Percentiles rank a stretch among this genome's conserved stretches.
Evolutionary conservation across 2,797 vertebrate species (phyloP).

Genomic region (Phrynocephalus vlangalii): DNA sequence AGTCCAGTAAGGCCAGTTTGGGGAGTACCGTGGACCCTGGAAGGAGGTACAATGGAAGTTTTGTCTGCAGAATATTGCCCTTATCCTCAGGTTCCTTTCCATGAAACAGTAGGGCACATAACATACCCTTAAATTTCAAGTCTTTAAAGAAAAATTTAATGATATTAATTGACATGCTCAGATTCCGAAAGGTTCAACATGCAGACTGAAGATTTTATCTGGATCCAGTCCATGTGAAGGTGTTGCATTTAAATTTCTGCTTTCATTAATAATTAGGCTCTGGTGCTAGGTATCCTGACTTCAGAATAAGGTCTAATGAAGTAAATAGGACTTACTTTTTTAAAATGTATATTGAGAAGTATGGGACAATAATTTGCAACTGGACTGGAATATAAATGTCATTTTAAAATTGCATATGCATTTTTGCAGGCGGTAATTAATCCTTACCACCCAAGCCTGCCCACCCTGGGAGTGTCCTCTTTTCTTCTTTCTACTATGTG

Average conservation of each 20-base stretch:
- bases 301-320: slow-evolving; percentile 4
- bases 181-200: not conserved
- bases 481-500: slow-evolving; percentile 23
- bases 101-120: not conserved
- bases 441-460: not conserved
- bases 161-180: not conserved
- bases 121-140: not conserved
- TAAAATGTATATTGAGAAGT: not conserved
- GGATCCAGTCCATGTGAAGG: not conserved
- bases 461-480: not conserved
- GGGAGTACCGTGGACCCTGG: too few species aligned
- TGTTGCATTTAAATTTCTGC: not conserved
- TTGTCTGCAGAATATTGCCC: too few species aligned
- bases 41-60: too few species aligned
- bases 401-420: not conserved
- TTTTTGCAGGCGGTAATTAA: slow-evolving; percentile 5
- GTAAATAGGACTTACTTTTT: not conserved
- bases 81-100: too few species aligned
- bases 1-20: too few species aligned
- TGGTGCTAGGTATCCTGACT: not conserved
- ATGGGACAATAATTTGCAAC: not conserved
- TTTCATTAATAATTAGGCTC: not conserved
- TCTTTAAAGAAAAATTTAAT: not conserved
- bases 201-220: not conserved
- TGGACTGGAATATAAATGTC: not conserved